Conservation (phyloP, 2,113 vertebrate species). For the Azemiops feae region DNA sequence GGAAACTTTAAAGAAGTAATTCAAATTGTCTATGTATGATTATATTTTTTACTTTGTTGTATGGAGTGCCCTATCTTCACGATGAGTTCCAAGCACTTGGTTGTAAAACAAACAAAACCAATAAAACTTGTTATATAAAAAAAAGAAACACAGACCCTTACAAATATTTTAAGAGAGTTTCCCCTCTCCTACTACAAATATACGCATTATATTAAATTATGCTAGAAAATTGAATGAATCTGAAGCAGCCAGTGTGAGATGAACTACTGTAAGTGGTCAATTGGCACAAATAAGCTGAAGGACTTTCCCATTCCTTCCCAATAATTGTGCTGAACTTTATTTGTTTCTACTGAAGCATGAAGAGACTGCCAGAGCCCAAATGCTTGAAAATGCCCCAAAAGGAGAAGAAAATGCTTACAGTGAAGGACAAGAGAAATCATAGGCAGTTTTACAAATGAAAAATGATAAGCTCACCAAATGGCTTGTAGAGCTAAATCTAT, state of each 20-base stretch:
- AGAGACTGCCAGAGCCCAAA: conserved; percentile 30
- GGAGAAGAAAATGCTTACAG: neutral
- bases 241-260: neutral
- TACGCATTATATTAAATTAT: neutral
- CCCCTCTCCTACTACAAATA: neutral
- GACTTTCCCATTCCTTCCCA: neutral
- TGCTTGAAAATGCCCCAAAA: neutral
- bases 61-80: too few species aligned
- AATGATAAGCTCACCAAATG: neutral
- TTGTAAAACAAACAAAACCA: too few species aligned
- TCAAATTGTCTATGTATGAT: too few species aligned
- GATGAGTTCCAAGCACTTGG: too few species aligned
- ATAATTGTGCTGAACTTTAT: conserved; percentile 9
- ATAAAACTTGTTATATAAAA: too few species aligned
- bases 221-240: conserved; percentile 18
- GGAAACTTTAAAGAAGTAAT: too few species aligned
- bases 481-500: neutral
- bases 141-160: conserved; percentile 19
- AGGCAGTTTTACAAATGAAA: neutral
- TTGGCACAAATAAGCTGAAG: conserved; percentile 12
- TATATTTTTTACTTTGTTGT: too few species aligned
- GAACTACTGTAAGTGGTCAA: conserved; percentile 10
- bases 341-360: conserved; percentile 14
- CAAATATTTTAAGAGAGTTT: conserved; percentile 17
- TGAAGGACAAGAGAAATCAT: neutral